A percentile compares a stretch with the other conserved stretches of the same genome.
Evolutionary conservation across 2,113 vertebrate genomes (phyloP).

Genomic region (Synodontis membranacea): DNA sequence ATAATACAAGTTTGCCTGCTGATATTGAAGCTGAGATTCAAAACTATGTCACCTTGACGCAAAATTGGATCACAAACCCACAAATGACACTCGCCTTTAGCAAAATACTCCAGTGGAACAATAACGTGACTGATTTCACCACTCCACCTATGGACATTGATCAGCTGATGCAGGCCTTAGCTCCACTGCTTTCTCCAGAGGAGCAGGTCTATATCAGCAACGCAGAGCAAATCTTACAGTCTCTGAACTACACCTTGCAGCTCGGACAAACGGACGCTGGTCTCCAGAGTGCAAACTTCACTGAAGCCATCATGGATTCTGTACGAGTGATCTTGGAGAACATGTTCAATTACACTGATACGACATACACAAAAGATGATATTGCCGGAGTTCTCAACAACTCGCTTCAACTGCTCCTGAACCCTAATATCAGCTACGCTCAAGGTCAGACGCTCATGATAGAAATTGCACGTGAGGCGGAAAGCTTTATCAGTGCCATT

Average conservation of each 20-base stretch:
- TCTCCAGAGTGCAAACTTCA: conserved; percentile 61
- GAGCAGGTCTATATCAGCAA: conserved; percentile 53
- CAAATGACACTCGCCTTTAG: conserved; percentile 51
- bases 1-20: conserved; percentile 53
- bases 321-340: conserved; percentile 50
- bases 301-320: conserved; percentile 53
- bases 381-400: conserved; percentile 55
- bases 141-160: conserved; percentile 56
- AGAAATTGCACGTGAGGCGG: conserved; percentile 47
- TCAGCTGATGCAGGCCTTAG: conserved; percentile 55
- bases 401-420: conserved; percentile 59
- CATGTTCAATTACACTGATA: neutral
- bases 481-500: conserved; percentile 55
- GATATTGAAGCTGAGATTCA: conserved; percentile 53
- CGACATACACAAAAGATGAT: conserved; percentile 45
- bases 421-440: conserved; percentile 54
- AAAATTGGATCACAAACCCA: conserved; percentile 65
- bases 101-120: conserved; percentile 62
- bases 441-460: conserved; percentile 57
- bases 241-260: conserved; percentile 61
- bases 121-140: conserved; percentile 41
- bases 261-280: conserved; percentile 57
- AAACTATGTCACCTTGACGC: conserved; percentile 56
- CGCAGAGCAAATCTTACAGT: conserved; percentile 56
- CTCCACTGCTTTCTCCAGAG: conserved; percentile 50